A percentile compares a stretch with the other conserved stretches of the same genome.
These are phyloP conservation scores for Minunthozetes semirufus DNA, from an alignment of 2,888 invertebrate genomes.

Conservation along the genomic window DNA sequence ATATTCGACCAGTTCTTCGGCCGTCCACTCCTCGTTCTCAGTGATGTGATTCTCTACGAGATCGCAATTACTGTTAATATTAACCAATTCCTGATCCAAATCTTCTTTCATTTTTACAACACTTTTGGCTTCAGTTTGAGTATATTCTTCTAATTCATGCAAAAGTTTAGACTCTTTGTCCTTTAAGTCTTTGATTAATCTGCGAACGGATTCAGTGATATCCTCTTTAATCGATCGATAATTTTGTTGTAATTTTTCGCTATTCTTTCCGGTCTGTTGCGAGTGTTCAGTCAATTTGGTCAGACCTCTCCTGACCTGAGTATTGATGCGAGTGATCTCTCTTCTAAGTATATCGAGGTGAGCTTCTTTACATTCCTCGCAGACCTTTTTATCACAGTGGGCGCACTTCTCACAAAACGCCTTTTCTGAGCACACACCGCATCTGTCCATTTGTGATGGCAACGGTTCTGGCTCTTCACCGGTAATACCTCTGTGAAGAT, in stretches of 20 bases:
- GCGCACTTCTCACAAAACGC: constrained; percentile 71
- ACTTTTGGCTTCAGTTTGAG: constrained; percentile 76
- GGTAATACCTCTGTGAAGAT: constrained; percentile 78
- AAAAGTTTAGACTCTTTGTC: constrained; percentile 57
- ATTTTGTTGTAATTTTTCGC: constrained; percentile 76
- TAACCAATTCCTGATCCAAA: constrained; percentile 85
- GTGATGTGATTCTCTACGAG: constrained; percentile 83
- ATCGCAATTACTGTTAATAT: constrained; percentile 93
- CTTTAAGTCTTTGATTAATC: constrained; percentile 48
- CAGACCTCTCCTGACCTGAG: constrained; percentile 60
- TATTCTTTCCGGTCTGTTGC: constrained; percentile 69
- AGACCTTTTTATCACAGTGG: constrained; percentile 95
- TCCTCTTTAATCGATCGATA: constrained; percentile 84
- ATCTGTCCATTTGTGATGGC: constrained; percentile 53
- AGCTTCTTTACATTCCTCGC: constrained; percentile 84
- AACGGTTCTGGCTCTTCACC: constrained; percentile 44
- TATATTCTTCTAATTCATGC: constrained; percentile 69
- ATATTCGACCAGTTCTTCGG: constrained; percentile 60
- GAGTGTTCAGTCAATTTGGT: constrained; percentile 81
- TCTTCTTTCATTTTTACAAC: constrained; percentile 82
- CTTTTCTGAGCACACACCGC: constrained; percentile 87
- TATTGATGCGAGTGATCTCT: constrained; percentile 70
- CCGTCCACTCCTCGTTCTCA: constrained; percentile 40
- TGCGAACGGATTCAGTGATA: constrained; percentile 71
- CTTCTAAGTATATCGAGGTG: constrained; percentile 91